Percentiles rank a stretch among this genome's conserved stretches.
phyloP scores from a whole-genome alignment of 1,140 invertebrate genomes.

The Stratiolaelaps scimitus region DNA sequence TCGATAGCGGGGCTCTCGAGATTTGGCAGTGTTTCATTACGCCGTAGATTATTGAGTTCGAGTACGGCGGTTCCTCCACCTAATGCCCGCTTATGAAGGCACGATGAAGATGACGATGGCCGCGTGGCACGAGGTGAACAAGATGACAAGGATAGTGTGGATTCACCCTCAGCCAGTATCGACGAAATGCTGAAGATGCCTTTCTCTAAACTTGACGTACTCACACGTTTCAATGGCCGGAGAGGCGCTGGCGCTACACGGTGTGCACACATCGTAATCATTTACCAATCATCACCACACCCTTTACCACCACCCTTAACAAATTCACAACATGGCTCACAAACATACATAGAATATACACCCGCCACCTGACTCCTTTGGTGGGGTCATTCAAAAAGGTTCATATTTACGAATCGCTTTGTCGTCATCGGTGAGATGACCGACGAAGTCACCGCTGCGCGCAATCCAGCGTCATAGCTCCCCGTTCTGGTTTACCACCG shows the following conservation, averaged over 20 bases:
- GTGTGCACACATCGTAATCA: conserved; percentile 6
- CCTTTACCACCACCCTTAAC: no score
- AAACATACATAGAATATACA: no score
- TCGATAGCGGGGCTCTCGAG: conserved; percentile 12
- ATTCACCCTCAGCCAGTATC: conserved; percentile 22
- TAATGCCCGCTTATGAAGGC: background rate
- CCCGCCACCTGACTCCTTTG: no score
- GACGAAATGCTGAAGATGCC: conserved; percentile 28
- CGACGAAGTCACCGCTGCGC: no score
- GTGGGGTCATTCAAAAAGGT: no score
- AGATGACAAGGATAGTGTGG: conserved; percentile 12
- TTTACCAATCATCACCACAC: no score
- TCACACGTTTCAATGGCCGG: conserved; percentile 15
- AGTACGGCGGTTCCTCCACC: background rate
- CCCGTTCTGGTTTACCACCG: no score
- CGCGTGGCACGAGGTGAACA: conserved; percentile 6
- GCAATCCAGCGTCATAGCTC: no score
- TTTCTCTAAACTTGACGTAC: conserved; percentile 24
- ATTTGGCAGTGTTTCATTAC: conserved; percentile 26
- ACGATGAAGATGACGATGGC: conserved; percentile 4
- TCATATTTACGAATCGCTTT: no score
- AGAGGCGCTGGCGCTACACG: conserved; percentile 11
- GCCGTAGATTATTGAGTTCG: background rate
- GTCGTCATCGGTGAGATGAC: no score
- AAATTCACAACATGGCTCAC: no score